Evolutionary conservation across 2,888 invertebrate species (phyloP).

Genomic region (Ophonus ardosiacus): DNA sequence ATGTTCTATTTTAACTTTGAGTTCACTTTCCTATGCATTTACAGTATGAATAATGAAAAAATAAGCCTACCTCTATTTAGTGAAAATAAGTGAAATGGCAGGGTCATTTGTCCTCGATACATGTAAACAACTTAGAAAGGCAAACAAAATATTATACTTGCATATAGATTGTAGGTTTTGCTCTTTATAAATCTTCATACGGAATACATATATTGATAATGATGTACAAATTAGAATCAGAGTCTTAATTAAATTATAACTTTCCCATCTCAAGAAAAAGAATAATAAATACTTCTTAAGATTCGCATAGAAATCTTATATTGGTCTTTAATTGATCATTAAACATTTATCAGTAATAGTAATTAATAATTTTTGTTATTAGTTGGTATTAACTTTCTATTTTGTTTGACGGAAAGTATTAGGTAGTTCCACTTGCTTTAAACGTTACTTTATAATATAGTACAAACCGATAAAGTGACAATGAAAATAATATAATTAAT

Average conservation of each 20-base stretch:
- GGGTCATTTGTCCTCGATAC: constrained; percentile 15
- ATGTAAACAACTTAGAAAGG: constrained; percentile 19
- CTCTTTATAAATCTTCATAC: neutral
- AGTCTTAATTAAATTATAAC: neutral
- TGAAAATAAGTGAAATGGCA: constrained; percentile 29
- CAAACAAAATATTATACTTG: constrained; percentile 22
- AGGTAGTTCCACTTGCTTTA: no score
- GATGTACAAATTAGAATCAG: neutral
- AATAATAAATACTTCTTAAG: neutral
- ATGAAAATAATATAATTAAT: no score
- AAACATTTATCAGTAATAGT: no score
- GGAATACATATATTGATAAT: neutral
- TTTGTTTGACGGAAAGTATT: no score
- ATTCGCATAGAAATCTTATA: no score
- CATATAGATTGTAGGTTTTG: constrained; percentile 12
- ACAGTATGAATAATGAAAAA: constrained; percentile 33
- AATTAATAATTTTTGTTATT: no score
- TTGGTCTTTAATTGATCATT: no score
- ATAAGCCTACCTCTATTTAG: constrained; percentile 36
- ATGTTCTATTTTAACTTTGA: constrained; percentile 14
- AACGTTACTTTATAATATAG: no score
- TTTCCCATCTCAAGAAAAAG: neutral
- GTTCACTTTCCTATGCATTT: constrained; percentile 8
- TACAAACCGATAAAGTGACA: no score
- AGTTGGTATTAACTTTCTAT: no score